These are phyloP conservation scores for Porites rus DNA, from an alignment of 92 coral and sea anemone species.

Conservation along the genomic window DNA sequence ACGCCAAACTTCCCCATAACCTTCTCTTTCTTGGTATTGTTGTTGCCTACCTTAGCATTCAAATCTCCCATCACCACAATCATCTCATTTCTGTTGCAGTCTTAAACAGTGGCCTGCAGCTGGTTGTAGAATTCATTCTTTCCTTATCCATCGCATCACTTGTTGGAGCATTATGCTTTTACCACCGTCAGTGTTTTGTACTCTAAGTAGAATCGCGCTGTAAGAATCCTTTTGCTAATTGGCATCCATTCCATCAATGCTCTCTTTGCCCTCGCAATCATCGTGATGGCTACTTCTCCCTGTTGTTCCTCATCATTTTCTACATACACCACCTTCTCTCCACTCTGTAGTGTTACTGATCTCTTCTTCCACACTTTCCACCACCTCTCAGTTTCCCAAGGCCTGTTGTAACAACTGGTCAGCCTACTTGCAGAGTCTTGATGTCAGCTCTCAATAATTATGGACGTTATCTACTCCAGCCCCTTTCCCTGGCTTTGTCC, in stretches of 20 bases:
- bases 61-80: conserved; percentile 49
- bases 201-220: not conserved
- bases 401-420: not conserved
- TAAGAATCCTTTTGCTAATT: not conserved
- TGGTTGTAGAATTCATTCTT: conserved; percentile 19
- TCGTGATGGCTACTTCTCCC: not conserved
- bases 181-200: conserved; percentile 18
- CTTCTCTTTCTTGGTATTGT: conserved; percentile 37
- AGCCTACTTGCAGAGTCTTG: not conserved
- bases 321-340: not conserved
- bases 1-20: conserved; percentile 46
- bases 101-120: too few relatives aligned
- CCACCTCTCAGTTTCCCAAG: not conserved
- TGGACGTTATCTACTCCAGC: not conserved
- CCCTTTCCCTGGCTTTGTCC: not conserved
- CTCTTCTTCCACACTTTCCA: not conserved
- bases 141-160: conserved; percentile 11
- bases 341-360: too few relatives aligned
- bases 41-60: conserved; percentile 28
- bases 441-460: too few relatives aligned
- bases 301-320: not conserved
- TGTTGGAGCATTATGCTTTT: conserved; percentile 10
- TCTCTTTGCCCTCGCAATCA: not conserved
- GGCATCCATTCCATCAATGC: not conserved
- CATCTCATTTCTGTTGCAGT: conserved; percentile 47